Evolutionary conservation across 2,113 vertebrate species (phyloP).

Genomic region (Trachemys scripta): DNA sequence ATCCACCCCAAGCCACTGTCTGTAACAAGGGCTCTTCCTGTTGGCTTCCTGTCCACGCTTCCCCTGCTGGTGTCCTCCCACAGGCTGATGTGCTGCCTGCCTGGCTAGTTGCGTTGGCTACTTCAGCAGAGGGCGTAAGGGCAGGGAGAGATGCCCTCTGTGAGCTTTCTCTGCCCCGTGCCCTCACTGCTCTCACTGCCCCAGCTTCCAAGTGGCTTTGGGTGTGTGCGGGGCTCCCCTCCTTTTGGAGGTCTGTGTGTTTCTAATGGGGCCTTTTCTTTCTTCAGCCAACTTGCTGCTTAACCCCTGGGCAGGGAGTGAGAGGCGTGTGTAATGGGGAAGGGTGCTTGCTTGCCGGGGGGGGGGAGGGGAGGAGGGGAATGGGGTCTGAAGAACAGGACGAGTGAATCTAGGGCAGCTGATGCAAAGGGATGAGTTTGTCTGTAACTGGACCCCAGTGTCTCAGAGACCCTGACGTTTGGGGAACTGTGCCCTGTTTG

Average conservation of each 20-base stretch:
- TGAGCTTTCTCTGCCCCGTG: not conserved
- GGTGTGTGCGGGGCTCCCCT: not conserved
- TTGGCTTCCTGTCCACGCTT: not conserved
- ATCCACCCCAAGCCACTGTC: not conserved
- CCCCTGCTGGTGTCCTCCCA: too few relatives aligned
- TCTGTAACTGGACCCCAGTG: not conserved
- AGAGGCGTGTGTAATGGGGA: not conserved
- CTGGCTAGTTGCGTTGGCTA: rapidly evolving
- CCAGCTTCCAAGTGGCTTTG: not conserved
- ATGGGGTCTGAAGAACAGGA: not conserved
- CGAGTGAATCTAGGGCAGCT: rapidly evolving
- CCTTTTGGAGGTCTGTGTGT: not conserved
- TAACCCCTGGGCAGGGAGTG: not conserved
- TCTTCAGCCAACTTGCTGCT: not conserved
- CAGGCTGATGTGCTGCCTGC: not conserved
- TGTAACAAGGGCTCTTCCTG: rapidly evolving
- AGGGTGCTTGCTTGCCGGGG: not conserved
- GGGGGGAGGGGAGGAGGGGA: rapidly evolving
- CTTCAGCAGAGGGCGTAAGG: rapidly evolving
- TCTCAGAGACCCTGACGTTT: not conserved
- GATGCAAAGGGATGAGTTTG: not conserved
- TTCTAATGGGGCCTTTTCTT: not conserved
- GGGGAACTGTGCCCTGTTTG: rapidly evolving
- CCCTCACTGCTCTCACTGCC: not conserved
- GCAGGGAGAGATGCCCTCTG: rapidly evolving